Evolutionary conservation across 2,113 vertebrate genomes (phyloP), one percentile per base, ranked within the genome.

Genomic region (Oncorhynchus kisutch): DNA sequence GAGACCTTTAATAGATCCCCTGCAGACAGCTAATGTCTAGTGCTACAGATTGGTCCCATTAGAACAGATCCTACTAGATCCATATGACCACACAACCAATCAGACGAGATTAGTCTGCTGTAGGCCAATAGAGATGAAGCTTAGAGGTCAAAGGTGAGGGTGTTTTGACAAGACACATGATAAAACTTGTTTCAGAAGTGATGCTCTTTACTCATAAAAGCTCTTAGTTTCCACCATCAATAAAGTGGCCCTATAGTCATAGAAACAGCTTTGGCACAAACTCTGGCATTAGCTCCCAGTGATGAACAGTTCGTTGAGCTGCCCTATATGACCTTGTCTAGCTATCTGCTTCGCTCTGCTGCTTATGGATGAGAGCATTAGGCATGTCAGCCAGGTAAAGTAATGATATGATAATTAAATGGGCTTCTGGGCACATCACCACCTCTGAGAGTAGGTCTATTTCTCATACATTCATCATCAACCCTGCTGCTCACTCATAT

Each of bases 401-500:
- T 16, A 57, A 51, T 29, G 70, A 45, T 76, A 34, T 25, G 76
- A 64, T 59, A 45, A 83, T 82, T 84, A 73, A 83, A 85, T 74
- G 68, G 68, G 80, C 77, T 73, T 85, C 72, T 77, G 65, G 75
- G 72, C 71, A 80, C 54, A 69, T 48, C 82, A 86, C 75, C 67
- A 73, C 81, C 70, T 78, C 70, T 60, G 69, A 45, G 75, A 82
- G 31, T 48, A 25, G 51, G 77, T 31, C 67, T 64, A 70, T 77
- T 76, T 83, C 16, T 1, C 57, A 54, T 70, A 80, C 72, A 82
- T 81, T 83, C 74, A 85, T 85, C 76, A 81, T 54, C 51, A 54
- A 54, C 51, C 51, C 51, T 18, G 51, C 51, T 54, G 14, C 51
- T 45, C 39, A 45, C 39, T 54, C 16, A 18, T 54, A 54, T 54